A percentile compares a stretch with the other conserved stretches of the same genome.
Conservation (phyloP, 2,113 vertebrate species). For the Ictidomys tridecemlineatus region DNA sequence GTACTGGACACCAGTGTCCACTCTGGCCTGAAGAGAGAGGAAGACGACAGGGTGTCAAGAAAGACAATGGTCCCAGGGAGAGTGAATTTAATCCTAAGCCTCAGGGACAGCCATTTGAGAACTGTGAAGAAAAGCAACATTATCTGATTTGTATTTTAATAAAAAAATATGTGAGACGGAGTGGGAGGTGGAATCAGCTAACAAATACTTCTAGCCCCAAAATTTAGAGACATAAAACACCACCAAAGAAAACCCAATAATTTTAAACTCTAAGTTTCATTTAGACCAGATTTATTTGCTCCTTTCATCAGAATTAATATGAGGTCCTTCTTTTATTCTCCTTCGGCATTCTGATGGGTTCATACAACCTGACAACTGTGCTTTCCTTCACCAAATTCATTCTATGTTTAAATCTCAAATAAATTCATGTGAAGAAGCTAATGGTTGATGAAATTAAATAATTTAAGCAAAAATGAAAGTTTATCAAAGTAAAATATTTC, state of each 20-base stretch:
- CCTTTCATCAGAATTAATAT: background rate
- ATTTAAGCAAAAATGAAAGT: constrained; percentile 28
- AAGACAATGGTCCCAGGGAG: background rate
- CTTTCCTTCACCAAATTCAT: constrained; percentile 31
- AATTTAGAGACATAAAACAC: background rate
- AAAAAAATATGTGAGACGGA: background rate
- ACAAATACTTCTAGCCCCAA: background rate
- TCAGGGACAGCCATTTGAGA: background rate
- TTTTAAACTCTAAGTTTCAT: background rate
- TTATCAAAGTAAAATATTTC: constrained; percentile 22
- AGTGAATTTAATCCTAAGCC: background rate
- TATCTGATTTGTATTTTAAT: background rate
- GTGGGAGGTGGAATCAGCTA: background rate
- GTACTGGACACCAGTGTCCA: rapidly evolving
- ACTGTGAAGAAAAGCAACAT: background rate
- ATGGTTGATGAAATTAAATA: background rate
- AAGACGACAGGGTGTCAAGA: background rate
- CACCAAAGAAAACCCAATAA: background rate
- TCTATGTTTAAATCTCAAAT: background rate
- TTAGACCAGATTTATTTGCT: background rate
- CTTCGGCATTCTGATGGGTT: background rate
- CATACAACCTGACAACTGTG: background rate
- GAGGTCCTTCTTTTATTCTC: background rate
- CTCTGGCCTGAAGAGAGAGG: background rate
- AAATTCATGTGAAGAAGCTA: constrained; percentile 15